phyloP scores from a whole-genome alignment of 2,888 invertebrate species.

The Torymus auratus region DNA sequence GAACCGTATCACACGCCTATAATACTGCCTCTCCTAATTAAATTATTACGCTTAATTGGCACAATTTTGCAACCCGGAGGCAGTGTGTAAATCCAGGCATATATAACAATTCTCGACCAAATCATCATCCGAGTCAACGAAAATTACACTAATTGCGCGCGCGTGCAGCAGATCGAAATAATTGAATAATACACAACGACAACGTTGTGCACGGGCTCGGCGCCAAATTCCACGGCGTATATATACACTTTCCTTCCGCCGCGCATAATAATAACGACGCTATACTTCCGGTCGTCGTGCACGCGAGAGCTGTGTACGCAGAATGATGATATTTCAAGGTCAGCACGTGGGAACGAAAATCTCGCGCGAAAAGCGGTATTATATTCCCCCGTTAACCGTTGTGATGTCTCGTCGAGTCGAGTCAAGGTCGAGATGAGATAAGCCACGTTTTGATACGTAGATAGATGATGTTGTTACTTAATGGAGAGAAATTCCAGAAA shows the following conservation, averaged over 20 bases:
- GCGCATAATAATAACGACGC: background rate
- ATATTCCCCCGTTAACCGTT: too few relatives aligned
- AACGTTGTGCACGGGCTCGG: background rate
- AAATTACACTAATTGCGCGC: background rate
- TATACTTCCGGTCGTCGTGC: slow-evolving; percentile 29
- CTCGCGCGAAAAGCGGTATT: slow-evolving; percentile 31
- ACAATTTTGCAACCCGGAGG: too few relatives aligned
- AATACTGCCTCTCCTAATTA: too few relatives aligned
- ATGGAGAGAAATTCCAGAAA: too few relatives aligned
- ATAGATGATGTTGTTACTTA: too few relatives aligned
- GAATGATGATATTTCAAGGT: slow-evolving; percentile 36
- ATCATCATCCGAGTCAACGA: background rate
- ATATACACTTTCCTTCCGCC: slow-evolving; percentile 11
- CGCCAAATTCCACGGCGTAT: background rate
- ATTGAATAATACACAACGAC: slow-evolving; percentile 21
- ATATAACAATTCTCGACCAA: background rate
- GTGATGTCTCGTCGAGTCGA: too few relatives aligned
- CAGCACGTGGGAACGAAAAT: slow-evolving; percentile 38
- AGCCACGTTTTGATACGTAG: too few relatives aligned
- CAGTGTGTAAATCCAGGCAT: too few relatives aligned
- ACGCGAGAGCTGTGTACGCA: too few relatives aligned
- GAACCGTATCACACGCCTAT: too few relatives aligned
- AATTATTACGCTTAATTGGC: too few relatives aligned
- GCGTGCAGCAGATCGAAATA: slow-evolving; percentile 9
- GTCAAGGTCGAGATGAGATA: too few relatives aligned